Percentiles rank a stretch among this genome's conserved stretches.
phyloP scores from a whole-genome alignment of 1,140 invertebrate species.

The Cataglyphis hispanica region DNA sequence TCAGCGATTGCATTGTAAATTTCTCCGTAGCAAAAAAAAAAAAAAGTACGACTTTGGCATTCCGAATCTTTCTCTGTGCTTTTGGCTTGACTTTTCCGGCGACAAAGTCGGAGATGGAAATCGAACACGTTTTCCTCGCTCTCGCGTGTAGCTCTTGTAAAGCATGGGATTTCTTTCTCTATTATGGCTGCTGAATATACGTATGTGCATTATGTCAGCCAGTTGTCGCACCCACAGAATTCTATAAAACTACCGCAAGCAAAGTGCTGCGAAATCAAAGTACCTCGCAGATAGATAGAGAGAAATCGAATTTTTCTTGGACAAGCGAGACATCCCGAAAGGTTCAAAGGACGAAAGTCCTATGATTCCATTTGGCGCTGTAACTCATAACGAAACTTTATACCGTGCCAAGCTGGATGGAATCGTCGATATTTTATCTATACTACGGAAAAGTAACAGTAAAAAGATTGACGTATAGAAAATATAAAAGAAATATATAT shows the following conservation, averaged over 20 bases:
- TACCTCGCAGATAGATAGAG: background rate
- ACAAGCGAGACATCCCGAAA: background rate
- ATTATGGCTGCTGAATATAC: background rate
- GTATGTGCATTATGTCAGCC: conserved; percentile 10
- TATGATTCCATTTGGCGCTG: background rate
- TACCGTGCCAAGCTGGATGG: background rate
- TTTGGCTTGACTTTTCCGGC: background rate
- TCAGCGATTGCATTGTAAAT: conserved; percentile 34
- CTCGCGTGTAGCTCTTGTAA: conserved; percentile 5
- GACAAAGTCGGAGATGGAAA: conserved; percentile 9
- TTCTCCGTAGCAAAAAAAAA: background rate
- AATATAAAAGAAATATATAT: background rate
- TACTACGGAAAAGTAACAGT: background rate
- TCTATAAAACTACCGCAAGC: background rate
- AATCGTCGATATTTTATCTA: background rate
- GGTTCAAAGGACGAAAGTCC: conserved; percentile 8
- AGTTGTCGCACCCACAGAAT: conserved; percentile 20
- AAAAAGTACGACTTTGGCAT: background rate
- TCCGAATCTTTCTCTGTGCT: background rate
- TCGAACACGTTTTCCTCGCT: background rate
- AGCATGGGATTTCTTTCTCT: conserved; percentile 26
- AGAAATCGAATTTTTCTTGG: conserved; percentile 33
- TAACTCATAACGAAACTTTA: conserved; percentile 1
- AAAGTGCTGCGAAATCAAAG: conserved; percentile 20
- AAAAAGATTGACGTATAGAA: background rate